Percentiles rank a stretch among this genome's conserved stretches.
phyloP scores from a whole-genome alignment of 92 coral and sea anemone genomes.

The Epizoanthus ramosus region DNA sequence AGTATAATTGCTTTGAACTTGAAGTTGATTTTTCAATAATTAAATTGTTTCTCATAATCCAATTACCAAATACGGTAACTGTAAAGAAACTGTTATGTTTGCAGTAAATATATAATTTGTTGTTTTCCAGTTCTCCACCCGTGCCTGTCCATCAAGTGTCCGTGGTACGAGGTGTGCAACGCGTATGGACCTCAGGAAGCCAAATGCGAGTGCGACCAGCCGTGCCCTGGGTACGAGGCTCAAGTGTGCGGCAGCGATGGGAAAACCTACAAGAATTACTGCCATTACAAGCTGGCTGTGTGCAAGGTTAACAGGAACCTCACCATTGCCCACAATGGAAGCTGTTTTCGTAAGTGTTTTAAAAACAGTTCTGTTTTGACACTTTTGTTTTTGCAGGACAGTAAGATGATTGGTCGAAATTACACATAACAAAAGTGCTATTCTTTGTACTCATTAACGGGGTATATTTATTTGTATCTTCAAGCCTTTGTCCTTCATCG shows the following conservation, averaged over 20 bases:
- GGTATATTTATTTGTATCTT: neutral
- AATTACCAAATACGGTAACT: too few relatives aligned
- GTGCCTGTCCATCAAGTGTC: constrained; percentile 26
- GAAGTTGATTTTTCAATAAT: too few relatives aligned
- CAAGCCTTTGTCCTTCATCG: constrained; percentile 64
- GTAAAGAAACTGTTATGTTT: neutral
- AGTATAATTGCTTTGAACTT: too few relatives aligned
- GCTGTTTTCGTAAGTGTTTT: constrained; percentile 18
- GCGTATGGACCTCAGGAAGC: constrained; percentile 27
- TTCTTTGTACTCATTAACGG: too few relatives aligned
- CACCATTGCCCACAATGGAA: constrained; percentile 28
- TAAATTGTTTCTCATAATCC: too few relatives aligned
- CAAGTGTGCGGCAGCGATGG: constrained; percentile 32
- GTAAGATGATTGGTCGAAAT: too few relatives aligned
- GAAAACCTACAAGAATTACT: constrained; percentile 27
- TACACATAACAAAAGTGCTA: too few relatives aligned
- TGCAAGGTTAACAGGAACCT: neutral
- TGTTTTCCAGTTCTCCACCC: constrained; percentile 21
- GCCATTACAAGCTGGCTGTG: constrained; percentile 24
- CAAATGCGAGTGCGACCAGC: constrained; percentile 34
- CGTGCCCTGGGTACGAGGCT: constrained; percentile 25
- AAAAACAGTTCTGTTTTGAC: neutral
- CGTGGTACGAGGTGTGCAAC: constrained; percentile 37
- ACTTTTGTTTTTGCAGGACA: neutral
- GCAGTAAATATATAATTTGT: neutral